These are phyloP conservation scores for Anas flavirostris DNA, from an alignment of 2,797 vertebrate genomes.

Conservation along the genomic window DNA sequence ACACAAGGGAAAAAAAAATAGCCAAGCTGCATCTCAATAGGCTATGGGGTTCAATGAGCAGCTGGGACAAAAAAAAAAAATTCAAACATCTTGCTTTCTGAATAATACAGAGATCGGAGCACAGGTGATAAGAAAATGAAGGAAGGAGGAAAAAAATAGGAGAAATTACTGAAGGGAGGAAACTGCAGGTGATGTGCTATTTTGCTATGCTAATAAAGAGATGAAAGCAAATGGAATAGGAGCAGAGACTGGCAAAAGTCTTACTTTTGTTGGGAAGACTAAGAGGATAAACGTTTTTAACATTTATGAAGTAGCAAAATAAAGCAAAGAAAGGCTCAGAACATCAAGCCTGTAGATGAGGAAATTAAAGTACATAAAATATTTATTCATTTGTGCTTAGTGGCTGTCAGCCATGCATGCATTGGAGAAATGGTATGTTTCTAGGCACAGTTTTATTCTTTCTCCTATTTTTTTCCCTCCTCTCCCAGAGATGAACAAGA, in stretches of 20 bases:
- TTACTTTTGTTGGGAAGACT: constrained; percentile 36
- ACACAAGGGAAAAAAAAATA: background rate
- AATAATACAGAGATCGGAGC: constrained; percentile 8
- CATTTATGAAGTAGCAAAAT: constrained; percentile 71
- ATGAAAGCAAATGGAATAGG: constrained; percentile 43
- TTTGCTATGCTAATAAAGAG: constrained; percentile 54
- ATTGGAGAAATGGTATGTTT: constrained; percentile 26
- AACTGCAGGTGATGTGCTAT: constrained; percentile 48
- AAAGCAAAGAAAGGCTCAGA: constrained; percentile 64
- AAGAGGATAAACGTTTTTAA: constrained; percentile 60
- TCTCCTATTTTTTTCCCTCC: background rate
- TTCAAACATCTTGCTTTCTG: background rate
- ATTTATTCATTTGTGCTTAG: constrained; percentile 68
- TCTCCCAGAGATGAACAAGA: background rate
- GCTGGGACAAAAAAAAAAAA: background rate
- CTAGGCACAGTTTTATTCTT: constrained; percentile 48
- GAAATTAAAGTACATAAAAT: constrained; percentile 78
- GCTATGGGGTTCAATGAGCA: background rate
- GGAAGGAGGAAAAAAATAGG: background rate
- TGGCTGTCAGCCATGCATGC: constrained; percentile 42
- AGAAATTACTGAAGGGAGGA: constrained; percentile 51
- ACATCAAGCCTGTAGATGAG: constrained; percentile 60
- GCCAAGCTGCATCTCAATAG: background rate
- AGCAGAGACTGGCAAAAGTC: constrained; percentile 35
- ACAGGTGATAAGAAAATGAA: background rate